phyloP scores from a whole-genome alignment of 2,113 vertebrate genomes.

The Podilymbus podiceps region DNA sequence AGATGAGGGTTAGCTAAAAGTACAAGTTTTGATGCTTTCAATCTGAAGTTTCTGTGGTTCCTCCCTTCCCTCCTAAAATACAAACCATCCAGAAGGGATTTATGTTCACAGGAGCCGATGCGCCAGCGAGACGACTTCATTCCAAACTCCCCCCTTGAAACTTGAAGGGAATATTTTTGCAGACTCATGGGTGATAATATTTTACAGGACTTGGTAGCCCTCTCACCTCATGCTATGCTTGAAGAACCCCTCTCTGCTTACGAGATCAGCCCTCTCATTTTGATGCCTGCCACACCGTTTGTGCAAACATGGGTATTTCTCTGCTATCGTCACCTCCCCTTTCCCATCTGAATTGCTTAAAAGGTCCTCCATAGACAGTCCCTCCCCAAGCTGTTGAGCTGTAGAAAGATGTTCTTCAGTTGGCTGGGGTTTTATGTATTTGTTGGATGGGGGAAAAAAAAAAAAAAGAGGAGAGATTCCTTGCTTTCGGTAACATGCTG shows the following conservation, averaged over 20 bases:
- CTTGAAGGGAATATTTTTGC: neutral
- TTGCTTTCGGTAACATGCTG: neutral
- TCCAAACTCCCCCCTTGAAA: neutral
- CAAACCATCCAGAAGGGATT: neutral
- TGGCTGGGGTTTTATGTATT: neutral
- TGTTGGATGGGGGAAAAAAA: neutral
- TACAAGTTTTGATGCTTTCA: neutral
- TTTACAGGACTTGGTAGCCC: neutral
- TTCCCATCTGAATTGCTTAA: neutral
- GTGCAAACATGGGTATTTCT: neutral
- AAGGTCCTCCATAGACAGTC: neutral
- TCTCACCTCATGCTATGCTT: neutral
- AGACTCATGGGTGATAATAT: neutral
- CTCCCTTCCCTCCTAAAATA: neutral
- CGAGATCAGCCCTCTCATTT: neutral
- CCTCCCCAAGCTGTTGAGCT: neutral
- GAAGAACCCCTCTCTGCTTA: neutral
- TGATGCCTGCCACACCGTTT: neutral
- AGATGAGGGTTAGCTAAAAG: neutral
- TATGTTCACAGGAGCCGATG: neutral
- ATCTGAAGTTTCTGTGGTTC: neutral
- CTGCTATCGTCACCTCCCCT: neutral
- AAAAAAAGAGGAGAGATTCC: neutral
- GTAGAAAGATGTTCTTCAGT: neutral
- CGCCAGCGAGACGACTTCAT: accelerated